These are phyloP conservation scores for Desmodus rotundus DNA, from an alignment of 2,113 vertebrate genomes.

Conservation along the genomic window DNA sequence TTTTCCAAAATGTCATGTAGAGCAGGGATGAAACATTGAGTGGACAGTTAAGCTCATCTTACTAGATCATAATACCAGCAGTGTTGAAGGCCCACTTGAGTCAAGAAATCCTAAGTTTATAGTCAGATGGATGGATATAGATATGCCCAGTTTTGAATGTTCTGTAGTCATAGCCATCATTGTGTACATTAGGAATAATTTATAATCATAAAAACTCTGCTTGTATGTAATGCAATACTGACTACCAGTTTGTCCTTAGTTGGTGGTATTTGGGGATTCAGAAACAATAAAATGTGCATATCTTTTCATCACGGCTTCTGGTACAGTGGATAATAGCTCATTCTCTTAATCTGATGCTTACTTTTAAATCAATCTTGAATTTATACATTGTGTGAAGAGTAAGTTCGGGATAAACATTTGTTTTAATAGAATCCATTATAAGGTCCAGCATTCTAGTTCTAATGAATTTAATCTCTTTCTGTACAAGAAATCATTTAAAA, in stretches of 20 bases:
- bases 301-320: not conserved
- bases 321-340: not conserved
- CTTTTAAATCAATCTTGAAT: not conserved
- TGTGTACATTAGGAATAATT: not conserved
- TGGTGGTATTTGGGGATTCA: not conserved
- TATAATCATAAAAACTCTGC: not conserved
- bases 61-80: not conserved
- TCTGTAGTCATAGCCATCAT: not conserved
- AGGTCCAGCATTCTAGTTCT: not conserved
- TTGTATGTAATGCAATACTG: not conserved
- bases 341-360: not conserved
- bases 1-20: not conserved
- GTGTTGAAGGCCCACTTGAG: not conserved
- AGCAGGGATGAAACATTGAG: not conserved
- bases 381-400: not conserved
- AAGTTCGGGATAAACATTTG: not conserved
- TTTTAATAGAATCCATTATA: not conserved
- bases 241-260: not conserved
- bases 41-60: not conserved
- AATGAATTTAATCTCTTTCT: not conserved
- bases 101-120: not conserved
- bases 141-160: not conserved
- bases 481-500: not conserved
- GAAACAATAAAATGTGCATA: not conserved
- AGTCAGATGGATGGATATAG: not conserved